These are phyloP conservation scores for Varecia variegata DNA, from an alignment of 2,797 vertebrate species.

Conservation along the genomic window DNA sequence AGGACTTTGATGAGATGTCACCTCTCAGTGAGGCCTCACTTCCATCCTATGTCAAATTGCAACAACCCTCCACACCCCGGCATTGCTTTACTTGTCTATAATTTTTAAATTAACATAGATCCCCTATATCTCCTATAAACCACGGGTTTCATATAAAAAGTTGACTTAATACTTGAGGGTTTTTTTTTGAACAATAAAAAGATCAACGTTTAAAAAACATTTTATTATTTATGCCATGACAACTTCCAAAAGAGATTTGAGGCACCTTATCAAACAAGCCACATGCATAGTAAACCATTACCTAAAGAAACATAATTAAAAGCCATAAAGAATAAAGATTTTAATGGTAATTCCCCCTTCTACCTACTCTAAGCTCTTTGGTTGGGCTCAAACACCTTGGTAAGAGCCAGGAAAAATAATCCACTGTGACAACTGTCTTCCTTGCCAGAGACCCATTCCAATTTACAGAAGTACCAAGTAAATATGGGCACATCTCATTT, in stretches of 20 bases:
- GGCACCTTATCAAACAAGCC: neutral
- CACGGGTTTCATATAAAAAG: neutral
- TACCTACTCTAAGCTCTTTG: neutral
- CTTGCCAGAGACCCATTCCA: neutral
- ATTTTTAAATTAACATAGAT: neutral
- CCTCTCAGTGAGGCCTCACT: neutral
- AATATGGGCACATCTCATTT: neutral
- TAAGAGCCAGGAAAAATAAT: neutral
- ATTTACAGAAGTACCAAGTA: neutral
- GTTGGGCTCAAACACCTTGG: neutral
- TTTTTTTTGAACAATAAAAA: neutral
- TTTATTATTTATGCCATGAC: slow-evolving; percentile 15
- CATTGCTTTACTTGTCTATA: neutral
- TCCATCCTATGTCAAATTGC: neutral
- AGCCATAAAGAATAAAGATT: neutral
- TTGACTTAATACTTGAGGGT: neutral
- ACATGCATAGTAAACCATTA: neutral
- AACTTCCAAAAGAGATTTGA: neutral
- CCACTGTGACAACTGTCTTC: neutral
- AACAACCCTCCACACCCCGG: neutral
- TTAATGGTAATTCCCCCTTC: neutral
- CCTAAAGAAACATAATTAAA: slow-evolving; percentile 24
- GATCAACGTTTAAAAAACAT: neutral
- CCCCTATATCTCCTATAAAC: neutral
- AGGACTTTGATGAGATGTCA: neutral